Percentiles rank a stretch among this genome's conserved stretches.
These are phyloP conservation scores for Hydrozoanthus gracilis DNA, from an alignment of 92 coral and sea anemone genomes.

Conservation along the genomic window DNA sequence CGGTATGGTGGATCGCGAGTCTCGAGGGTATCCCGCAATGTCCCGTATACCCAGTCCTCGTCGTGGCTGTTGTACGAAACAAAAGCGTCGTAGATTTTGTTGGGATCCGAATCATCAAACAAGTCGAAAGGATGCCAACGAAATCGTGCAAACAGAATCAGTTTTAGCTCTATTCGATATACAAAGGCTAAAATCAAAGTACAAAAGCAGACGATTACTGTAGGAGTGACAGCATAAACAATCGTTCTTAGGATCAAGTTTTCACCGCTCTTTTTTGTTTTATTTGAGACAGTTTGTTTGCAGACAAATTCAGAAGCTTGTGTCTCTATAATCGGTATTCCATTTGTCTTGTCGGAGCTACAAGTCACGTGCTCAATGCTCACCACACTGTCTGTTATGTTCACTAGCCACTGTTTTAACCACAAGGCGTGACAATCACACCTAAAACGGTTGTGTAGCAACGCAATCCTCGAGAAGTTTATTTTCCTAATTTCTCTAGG, in stretches of 20 bases:
- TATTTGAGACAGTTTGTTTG: background rate
- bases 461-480: conserved; percentile 44
- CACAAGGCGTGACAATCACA: conserved; percentile 82
- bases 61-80: conserved; percentile 83
- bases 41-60: conserved; percentile 67
- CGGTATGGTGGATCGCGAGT: conserved; percentile 70
- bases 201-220: conserved; percentile 3
- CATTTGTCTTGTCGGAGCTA: conserved; percentile 57
- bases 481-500: conserved; percentile 53
- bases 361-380: conserved; percentile 65
- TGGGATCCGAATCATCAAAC: conserved; percentile 73
- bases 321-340: conserved; percentile 55
- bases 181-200: conserved; percentile 39
- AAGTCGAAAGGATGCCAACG: conserved; percentile 90
- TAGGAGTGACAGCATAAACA: background rate
- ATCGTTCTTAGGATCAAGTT: background rate
- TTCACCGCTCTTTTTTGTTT: background rate
- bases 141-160: conserved; percentile 71
- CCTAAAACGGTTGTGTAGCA: conserved; percentile 65
- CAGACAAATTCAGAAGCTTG: conserved; percentile 67
- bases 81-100: conserved; percentile 83
- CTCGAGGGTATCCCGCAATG: conserved; percentile 65
- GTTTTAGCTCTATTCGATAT: conserved; percentile 73
- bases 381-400: conserved; percentile 28
- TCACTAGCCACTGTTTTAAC: conserved; percentile 72